Conservation (phyloP, 2,888 invertebrate genomes). For the Drosophila recens region DNA sequence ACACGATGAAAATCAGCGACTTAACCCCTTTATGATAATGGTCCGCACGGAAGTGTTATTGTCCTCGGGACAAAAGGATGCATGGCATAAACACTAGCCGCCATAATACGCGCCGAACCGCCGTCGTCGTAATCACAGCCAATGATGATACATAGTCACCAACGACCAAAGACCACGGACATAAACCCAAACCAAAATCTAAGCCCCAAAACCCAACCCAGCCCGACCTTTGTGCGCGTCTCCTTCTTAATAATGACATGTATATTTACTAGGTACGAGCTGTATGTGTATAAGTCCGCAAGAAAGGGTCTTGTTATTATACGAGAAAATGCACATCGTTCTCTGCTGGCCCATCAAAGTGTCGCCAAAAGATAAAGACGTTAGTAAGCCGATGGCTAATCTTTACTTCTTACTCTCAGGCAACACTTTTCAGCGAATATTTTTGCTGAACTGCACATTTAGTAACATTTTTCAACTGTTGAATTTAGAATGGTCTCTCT, state of each 20-base stretch:
- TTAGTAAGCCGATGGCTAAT: constrained; percentile 51
- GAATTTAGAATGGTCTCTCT: background rate
- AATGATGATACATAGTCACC: constrained; percentile 69
- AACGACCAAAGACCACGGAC: constrained; percentile 43
- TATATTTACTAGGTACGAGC: constrained; percentile 9
- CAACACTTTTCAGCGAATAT: background rate
- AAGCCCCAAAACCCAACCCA: constrained; percentile 1
- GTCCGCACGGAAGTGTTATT: constrained; percentile 81
- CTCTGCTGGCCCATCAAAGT: constrained; percentile 48
- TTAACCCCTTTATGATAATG: constrained; percentile 84
- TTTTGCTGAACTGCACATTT: constrained; percentile 14
- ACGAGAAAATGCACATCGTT: constrained; percentile 33
- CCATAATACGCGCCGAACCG: constrained; percentile 55
- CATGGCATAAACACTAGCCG: constrained; percentile 70
- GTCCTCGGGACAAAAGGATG: constrained; percentile 82
- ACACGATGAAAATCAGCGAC: constrained; percentile 80
- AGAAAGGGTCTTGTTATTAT: constrained; percentile 34
- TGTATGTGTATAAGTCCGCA: constrained; percentile 13
- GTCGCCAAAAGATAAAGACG: constrained; percentile 73
- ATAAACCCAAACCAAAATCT: constrained; percentile 26
- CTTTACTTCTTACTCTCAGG: background rate
- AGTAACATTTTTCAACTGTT: background rate
- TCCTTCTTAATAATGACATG: constrained; percentile 49
- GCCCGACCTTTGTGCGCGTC: constrained; percentile 6
- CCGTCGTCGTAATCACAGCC: constrained; percentile 63